Evolutionary conservation across 2,113 vertebrate genomes (phyloP), one percentile per base, ranked within the genome.

Genomic region (Ailuropoda melanoleuca): DNA sequence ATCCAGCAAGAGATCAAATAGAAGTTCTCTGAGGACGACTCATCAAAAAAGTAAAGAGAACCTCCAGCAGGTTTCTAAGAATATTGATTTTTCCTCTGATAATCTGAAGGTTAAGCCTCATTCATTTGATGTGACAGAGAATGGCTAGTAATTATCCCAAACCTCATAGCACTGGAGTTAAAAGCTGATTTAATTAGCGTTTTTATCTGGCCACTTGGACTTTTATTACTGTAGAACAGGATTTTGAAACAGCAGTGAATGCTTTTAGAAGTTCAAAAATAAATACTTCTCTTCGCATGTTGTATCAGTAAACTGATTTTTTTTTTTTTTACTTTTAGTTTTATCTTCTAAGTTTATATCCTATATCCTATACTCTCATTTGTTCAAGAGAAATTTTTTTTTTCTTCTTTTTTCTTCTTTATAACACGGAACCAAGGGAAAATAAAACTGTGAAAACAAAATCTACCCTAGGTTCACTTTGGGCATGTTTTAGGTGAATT

Each of bases 171-270:
- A 31, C 55, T 74, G 29, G 23, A 60, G 56, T n/a, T 84, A 80
- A 97, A 94, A 93, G 31, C n/a, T 81, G 93, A 81, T 80, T 74
- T 93, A 90, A 93, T 97, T 80, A 95, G 39, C 81, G 88, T 78
- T 87, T 86, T 88, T 90, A 88, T 96, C 85, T 86, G 68, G 13
- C 53, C 60, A 19, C 37, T 72, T 90, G 72, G 66, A 92, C 55
- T 60, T 84, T 66, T 90, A 87, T 83, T 95, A 74, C 24, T 88
- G 34, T 60, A 90, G 80, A 96, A 94, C 17, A 87, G 83, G 39
- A 46, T 64, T 95, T 92, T 72, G 64, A 93, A 94, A 80, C 3
- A 92, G 72, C 53, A 70, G 14, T 80, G 46, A 82, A 77, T 82
- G 92, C 77, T 80, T 85, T 55, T 39, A 48, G 17, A 95, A 82